A percentile compares a stretch with the other conserved stretches of the same genome.
Evolutionary conservation across 2,113 vertebrate genomes (phyloP).

Genomic region (Rhynchomys soricoides): DNA sequence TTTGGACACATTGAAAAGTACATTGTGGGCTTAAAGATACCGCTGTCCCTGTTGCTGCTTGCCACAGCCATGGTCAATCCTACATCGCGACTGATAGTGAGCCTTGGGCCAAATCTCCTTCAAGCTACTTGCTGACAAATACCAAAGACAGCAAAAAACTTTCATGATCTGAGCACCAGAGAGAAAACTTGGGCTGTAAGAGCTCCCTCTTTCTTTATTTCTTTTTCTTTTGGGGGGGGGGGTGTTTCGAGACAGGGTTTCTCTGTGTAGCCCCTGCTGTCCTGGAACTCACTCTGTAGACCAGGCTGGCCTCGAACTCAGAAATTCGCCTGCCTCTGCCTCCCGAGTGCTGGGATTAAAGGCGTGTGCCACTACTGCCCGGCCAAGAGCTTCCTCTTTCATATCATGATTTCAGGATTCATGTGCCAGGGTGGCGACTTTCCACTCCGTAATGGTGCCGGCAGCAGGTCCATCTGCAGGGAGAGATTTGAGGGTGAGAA

Average conservation of each 20-base stretch:
- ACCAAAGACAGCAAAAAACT: neutral
- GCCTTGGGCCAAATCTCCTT: neutral
- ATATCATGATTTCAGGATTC: neutral
- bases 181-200: neutral
- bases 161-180: neutral
- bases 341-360: too few species aligned
- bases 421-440: neutral
- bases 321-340: too few species aligned
- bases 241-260: too few species aligned
- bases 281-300: too few species aligned
- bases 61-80: neutral
- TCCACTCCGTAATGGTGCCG: fast-evolving
- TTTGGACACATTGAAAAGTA: neutral
- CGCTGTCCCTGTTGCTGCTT: neutral
- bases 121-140: neutral
- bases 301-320: too few species aligned
- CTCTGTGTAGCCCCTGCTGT: too few species aligned
- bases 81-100: neutral
- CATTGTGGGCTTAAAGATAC: too few species aligned
- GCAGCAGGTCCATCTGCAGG: too few species aligned
- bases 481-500: neutral
- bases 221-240: too few species aligned
- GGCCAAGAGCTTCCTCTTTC: neutral
- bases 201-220: neutral
- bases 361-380: too few species aligned